Percentiles rank a stretch among this genome's conserved stretches.
Evolutionary conservation across 2,888 invertebrate genomes (phyloP).

Genomic region (Lycaena phlaeas): DNA sequence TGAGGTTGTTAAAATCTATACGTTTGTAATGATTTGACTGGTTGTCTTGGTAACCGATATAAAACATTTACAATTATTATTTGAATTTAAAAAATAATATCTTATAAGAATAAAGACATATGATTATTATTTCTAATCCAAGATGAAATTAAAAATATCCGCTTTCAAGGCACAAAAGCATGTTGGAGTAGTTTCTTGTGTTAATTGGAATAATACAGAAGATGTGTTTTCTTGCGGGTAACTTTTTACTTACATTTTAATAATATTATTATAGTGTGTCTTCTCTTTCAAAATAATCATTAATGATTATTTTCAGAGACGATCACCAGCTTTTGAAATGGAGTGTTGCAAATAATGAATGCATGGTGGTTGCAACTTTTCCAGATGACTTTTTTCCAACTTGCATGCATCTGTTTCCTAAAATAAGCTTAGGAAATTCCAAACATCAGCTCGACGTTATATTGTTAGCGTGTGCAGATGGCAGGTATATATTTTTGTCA

Average conservation of each 20-base stretch:
- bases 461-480: constrained; percentile 90
- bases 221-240: constrained; percentile 94
- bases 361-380: constrained; percentile 83
- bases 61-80: background rate
- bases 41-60: constrained; percentile 13
- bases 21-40: background rate
- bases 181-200: constrained; percentile 87
- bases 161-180: constrained; percentile 83
- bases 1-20: too few species aligned
- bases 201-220: constrained; percentile 94
- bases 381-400: constrained; percentile 90
- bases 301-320: constrained; percentile 75
- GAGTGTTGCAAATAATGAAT: constrained; percentile 87
- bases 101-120: too few species aligned
- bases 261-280: too few species aligned
- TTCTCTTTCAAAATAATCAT: too few species aligned
- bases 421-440: constrained; percentile 70
- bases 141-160: constrained; percentile 88
- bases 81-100: too few species aligned
- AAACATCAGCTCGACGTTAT: constrained; percentile 84
- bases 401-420: constrained; percentile 90
- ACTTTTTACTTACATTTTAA: too few species aligned
- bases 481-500: constrained; percentile 70
- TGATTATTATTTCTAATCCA: too few species aligned
- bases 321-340: constrained; percentile 92